A percentile compares a stretch with the other conserved stretches of the same genome.
Conservation (phyloP, 2,888 invertebrate species). For the Mythimna lalbum region DNA sequence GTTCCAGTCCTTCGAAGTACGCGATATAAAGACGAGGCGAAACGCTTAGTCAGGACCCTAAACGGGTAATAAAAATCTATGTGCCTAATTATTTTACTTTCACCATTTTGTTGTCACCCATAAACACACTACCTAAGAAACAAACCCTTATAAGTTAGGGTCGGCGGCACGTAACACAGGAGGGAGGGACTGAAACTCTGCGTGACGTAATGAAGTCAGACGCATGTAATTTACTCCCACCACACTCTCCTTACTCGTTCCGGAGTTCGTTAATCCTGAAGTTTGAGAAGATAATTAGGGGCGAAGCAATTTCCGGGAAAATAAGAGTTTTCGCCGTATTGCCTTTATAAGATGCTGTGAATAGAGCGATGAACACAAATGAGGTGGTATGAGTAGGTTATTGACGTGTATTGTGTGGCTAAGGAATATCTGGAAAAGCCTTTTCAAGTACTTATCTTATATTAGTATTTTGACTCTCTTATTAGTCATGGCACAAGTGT, state of each 20-base stretch:
- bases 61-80: neutral
- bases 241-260: constrained; percentile 57
- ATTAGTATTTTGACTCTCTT: no score
- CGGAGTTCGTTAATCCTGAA: constrained; percentile 74
- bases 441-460: no score
- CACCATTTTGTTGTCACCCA: constrained; percentile 18
- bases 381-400: constrained; percentile 10
- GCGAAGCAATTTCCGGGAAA: constrained; percentile 71
- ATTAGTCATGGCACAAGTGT: no score
- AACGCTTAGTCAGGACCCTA: neutral
- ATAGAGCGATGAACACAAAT: constrained; percentile 33
- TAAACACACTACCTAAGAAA: constrained; percentile 31
- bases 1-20: no score
- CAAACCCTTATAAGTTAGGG: constrained; percentile 48
- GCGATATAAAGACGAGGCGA: no score
- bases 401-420: neutral
- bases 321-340: constrained; percentile 51
- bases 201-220: constrained; percentile 73
- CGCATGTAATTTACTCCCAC: constrained; percentile 71
- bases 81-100: neutral
- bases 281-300: constrained; percentile 77
- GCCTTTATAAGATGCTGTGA: constrained; percentile 22
- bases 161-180: constrained; percentile 49
- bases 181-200: constrained; percentile 54
- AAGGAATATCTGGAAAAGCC: neutral